Conservation (phyloP, 1,140 invertebrate genomes). For the Mya arenaria region DNA sequence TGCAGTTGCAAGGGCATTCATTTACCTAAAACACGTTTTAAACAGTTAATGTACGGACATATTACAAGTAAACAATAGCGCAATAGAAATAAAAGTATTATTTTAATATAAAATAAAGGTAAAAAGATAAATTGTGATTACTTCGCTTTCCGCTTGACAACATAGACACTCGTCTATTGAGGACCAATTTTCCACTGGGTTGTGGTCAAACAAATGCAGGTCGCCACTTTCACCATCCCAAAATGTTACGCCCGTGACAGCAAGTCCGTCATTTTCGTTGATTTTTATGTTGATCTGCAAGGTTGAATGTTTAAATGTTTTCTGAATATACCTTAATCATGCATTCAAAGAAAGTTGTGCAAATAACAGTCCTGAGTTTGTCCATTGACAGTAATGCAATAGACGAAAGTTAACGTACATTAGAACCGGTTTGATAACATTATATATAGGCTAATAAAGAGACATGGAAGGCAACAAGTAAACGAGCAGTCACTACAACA, state of each 20-base stretch:
- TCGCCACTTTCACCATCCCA: slow-evolving; percentile 51
- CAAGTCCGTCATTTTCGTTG: slow-evolving; percentile 51
- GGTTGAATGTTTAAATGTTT: background rate
- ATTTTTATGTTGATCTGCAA: slow-evolving; percentile 46
- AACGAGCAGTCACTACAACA: too few species aligned
- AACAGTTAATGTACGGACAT: background rate
- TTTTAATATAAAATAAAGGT: background rate
- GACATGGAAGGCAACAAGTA: too few species aligned
- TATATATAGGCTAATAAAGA: background rate
- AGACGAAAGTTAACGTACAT: too few species aligned
- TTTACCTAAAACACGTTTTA: background rate
- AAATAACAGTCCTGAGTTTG: background rate
- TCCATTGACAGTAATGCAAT: background rate
- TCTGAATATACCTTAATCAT: background rate
- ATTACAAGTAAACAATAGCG: background rate
- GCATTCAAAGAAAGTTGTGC: background rate
- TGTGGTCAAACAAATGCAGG: slow-evolving; percentile 47
- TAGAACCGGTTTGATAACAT: background rate
- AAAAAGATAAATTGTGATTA: background rate
- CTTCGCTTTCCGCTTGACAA: background rate
- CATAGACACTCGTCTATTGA: background rate
- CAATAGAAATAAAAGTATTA: background rate
- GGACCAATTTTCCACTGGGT: background rate
- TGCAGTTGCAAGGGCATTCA: slow-evolving; percentile 16
- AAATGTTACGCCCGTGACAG: slow-evolving; percentile 59